Evolutionary conservation across 53 echinoderm and acorn worm genomes (phyloP).

Genomic region (Crossaster papposus): DNA sequence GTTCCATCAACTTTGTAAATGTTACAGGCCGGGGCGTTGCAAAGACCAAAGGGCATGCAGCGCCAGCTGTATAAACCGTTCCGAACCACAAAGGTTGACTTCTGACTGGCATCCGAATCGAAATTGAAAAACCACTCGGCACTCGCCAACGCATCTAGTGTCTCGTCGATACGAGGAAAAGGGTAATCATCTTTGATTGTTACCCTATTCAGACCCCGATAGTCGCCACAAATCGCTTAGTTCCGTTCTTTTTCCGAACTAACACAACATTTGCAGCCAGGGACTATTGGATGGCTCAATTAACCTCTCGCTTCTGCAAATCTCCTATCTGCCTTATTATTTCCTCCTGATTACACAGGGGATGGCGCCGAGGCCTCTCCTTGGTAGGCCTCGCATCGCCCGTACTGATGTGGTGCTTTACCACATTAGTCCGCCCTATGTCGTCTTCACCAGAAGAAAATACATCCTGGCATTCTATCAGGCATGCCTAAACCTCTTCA

Average conservation of each 20-base stretch:
- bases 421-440: too few species aligned
- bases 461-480: not conserved
- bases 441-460: not conserved
- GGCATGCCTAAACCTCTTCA: not conserved
- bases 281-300: slow-evolving; percentile 31
- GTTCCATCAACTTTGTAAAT: too few species aligned
- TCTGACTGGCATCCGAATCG: not conserved
- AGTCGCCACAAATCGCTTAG: not conserved
- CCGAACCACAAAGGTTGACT: too few species aligned
- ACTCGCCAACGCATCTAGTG: too few species aligned
- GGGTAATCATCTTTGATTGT: not conserved
- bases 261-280: not conserved
- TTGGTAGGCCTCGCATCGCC: slow-evolving; percentile 44
- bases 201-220: not conserved
- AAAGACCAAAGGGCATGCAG: too few species aligned
- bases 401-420: not conserved
- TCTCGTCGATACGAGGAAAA: too few species aligned
- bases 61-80: too few species aligned
- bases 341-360: slow-evolving; percentile 31
- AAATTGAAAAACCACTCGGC: too few species aligned
- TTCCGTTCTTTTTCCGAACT: too few species aligned
- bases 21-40: too few species aligned
- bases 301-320: slow-evolving; percentile 33
- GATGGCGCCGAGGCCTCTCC: slow-evolving; percentile 37
- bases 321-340: slow-evolving; percentile 36